These are phyloP conservation scores for Clivina fossor DNA, from an alignment of 2,888 invertebrate species.

Conservation along the genomic window DNA sequence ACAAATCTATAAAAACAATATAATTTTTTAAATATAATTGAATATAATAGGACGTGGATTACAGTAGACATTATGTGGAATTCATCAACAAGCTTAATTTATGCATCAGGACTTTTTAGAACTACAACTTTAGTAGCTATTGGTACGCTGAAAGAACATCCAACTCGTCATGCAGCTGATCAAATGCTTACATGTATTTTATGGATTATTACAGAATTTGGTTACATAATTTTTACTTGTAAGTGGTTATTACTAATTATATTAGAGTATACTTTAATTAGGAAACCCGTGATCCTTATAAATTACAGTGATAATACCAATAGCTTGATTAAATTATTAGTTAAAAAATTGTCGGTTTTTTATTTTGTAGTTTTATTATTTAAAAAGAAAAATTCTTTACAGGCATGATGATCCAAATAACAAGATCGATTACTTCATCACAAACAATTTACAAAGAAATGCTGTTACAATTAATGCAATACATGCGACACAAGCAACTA, in stretches of 20 bases:
- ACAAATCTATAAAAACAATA: background rate
- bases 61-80: conserved; percentile 12
- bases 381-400: too few species aligned
- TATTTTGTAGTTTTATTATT: too few species aligned
- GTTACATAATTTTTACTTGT: background rate
- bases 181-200: conserved; percentile 5
- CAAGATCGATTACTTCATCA: conserved; percentile 51
- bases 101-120: conserved; percentile 11
- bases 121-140: conserved; percentile 18
- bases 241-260: conserved; percentile 4
- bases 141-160: conserved; percentile 7
- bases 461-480: conserved; percentile 59
- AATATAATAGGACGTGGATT: conserved; percentile 21
- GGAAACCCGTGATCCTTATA: too few species aligned
- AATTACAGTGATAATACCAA: too few species aligned
- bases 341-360: too few species aligned
- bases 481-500: conserved; percentile 61
- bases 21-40: conserved; percentile 4
- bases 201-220: conserved; percentile 16
- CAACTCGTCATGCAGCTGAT: conserved; percentile 7
- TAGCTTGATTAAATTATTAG: too few species aligned
- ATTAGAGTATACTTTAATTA: too few species aligned
- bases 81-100: conserved; percentile 2
- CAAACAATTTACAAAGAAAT: conserved; percentile 57
- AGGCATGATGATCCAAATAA: conserved; percentile 51